A percentile compares a stretch with the other conserved stretches of the same genome.
Conservation (phyloP, 2,113 vertebrate genomes). For the Hystrix cristata region DNA sequence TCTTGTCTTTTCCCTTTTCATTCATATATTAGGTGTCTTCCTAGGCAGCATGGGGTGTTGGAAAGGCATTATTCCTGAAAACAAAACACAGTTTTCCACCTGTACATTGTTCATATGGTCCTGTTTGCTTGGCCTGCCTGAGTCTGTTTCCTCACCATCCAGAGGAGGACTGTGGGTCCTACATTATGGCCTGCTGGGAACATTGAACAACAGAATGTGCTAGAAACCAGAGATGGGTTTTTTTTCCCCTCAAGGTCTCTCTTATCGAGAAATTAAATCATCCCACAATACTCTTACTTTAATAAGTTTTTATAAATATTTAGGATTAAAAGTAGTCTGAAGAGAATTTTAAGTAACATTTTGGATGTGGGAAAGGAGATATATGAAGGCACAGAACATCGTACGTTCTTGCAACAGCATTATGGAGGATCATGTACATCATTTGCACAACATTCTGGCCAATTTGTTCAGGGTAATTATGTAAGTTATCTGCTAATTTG, state of each 20-base stretch:
- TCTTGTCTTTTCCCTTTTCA: neutral
- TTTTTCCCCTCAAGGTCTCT: neutral
- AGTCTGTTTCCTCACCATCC: neutral
- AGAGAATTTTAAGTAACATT: conserved; percentile 15
- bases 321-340: neutral
- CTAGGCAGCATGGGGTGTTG: neutral
- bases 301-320: conserved; percentile 30
- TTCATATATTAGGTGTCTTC: neutral
- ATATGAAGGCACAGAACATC: neutral
- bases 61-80: neutral
- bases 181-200: neutral
- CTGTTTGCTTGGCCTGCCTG: neutral
- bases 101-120: neutral
- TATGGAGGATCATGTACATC: neutral
- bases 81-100: neutral
- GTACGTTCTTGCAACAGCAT: neutral
- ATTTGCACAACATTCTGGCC: neutral
- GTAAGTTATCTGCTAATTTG: neutral
- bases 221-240: neutral
- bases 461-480: neutral
- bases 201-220: neutral
- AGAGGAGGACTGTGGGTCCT: neutral
- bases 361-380: neutral
- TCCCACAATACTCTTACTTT: neutral
- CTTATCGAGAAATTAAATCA: neutral